Evolutionary conservation across 2,888 invertebrate genomes (phyloP).

Genomic region (Rhagonycha lutea): DNA sequence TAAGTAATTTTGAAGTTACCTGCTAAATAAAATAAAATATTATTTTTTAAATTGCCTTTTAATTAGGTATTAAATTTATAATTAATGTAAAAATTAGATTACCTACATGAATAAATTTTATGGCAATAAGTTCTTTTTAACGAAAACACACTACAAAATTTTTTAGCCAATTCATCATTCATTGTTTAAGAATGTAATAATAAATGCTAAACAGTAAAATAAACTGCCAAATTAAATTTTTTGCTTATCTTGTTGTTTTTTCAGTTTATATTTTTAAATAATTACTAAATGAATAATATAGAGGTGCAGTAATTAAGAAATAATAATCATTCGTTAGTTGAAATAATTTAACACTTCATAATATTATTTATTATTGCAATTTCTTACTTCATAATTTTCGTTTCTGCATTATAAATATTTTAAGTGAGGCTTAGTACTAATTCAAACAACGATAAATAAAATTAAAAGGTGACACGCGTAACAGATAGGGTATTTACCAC

Average conservation of each 20-base stretch:
- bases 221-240: background rate
- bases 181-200: background rate
- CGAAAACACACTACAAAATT: background rate
- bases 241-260: background rate
- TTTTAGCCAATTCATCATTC: background rate
- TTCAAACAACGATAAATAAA: slow-evolving; percentile 41
- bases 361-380: background rate
- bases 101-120: background rate
- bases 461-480: slow-evolving; percentile 44
- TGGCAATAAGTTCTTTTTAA: background rate
- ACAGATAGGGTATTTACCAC: slow-evolving; percentile 48
- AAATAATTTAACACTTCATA: background rate
- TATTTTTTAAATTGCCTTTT: background rate
- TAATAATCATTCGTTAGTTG: no score
- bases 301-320: no score
- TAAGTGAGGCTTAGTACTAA: slow-evolving; percentile 8
- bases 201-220: background rate
- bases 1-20: background rate
- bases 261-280: background rate
- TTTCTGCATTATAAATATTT: background rate
- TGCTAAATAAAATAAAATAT: background rate
- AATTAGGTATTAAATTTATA: background rate
- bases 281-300: no score
- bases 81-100: background rate
- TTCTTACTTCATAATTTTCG: background rate